phyloP scores from a whole-genome alignment of 2,113 vertebrate species.

The Anser cygnoides region DNA sequence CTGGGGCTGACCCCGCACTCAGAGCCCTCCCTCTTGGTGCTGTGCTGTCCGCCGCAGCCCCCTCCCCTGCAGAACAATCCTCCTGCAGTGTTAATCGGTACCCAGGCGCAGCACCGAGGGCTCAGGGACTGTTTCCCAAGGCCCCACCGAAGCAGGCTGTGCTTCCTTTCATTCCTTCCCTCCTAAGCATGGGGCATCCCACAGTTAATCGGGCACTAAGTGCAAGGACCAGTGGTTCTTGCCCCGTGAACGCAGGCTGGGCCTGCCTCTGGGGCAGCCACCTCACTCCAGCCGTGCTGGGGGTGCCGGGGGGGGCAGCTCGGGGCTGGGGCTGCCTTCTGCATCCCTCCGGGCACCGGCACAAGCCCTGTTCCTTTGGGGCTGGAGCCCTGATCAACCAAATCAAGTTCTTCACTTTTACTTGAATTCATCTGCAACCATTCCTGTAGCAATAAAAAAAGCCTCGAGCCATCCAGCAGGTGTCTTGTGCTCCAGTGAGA shows the following conservation, averaged over 20 bases:
- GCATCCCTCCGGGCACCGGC: not conserved
- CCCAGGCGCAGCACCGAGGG: not conserved
- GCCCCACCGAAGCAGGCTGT: not conserved
- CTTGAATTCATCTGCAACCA: constrained; percentile 8
- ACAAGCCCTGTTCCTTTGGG: not conserved
- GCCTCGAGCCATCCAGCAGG: not conserved
- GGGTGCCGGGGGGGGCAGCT: no score
- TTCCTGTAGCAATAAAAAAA: constrained; percentile 62
- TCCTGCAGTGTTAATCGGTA: fast-evolving
- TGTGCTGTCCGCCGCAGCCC: not conserved
- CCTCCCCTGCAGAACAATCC: not conserved
- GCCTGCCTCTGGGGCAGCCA: not conserved
- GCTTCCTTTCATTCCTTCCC: not conserved
- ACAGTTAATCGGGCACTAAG: not conserved
- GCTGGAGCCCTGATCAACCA: not conserved
- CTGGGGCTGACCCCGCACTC: not conserved
- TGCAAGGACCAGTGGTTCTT: not conserved
- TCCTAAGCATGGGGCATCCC: not conserved
- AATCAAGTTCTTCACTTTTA: not conserved
- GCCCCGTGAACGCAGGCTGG: not conserved
- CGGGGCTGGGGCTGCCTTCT: not conserved
- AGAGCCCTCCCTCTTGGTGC: not conserved
- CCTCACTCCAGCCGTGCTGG: not conserved
- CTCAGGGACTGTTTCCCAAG: not conserved
- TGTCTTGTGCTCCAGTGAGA: not conserved